phyloP scores from a whole-genome alignment of 2,113 vertebrate genomes.

The Mellivora capensis region DNA sequence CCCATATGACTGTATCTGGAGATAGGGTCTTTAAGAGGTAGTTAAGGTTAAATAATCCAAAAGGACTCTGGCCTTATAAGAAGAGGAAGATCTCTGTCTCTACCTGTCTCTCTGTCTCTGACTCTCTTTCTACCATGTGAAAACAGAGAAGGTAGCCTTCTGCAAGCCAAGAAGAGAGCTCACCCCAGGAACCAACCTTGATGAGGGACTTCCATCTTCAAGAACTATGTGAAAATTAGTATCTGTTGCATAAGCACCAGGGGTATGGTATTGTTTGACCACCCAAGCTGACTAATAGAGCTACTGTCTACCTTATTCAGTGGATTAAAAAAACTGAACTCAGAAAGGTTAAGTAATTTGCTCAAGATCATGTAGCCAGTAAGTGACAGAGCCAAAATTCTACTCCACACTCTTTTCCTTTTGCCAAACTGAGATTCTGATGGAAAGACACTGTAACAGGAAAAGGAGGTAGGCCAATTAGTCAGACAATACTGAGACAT shows the following conservation, averaged over 20 bases:
- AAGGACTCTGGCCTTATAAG: neutral
- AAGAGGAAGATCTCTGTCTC: neutral
- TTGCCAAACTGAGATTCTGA: neutral
- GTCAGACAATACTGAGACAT: neutral
- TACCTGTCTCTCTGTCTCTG: neutral
- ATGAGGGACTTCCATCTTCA: neutral
- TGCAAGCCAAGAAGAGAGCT: neutral
- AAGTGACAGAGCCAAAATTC: neutral
- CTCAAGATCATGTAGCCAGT: neutral
- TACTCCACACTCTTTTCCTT: neutral
- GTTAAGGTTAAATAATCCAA: neutral
- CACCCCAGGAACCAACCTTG: neutral
- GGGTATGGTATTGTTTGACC: neutral
- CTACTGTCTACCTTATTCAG: neutral
- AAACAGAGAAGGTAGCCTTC: neutral
- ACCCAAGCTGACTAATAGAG: neutral
- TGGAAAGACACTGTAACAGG: neutral
- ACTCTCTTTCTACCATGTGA: neutral
- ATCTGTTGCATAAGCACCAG: neutral
- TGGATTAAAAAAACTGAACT: constrained; percentile 10
- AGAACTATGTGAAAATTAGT: neutral
- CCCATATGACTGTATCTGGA: neutral
- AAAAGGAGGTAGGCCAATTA: neutral
- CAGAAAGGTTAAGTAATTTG: neutral
- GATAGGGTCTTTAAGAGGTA: neutral